Conservation (phyloP, 2,888 invertebrate species). For the Dioctria linearis region DNA sequence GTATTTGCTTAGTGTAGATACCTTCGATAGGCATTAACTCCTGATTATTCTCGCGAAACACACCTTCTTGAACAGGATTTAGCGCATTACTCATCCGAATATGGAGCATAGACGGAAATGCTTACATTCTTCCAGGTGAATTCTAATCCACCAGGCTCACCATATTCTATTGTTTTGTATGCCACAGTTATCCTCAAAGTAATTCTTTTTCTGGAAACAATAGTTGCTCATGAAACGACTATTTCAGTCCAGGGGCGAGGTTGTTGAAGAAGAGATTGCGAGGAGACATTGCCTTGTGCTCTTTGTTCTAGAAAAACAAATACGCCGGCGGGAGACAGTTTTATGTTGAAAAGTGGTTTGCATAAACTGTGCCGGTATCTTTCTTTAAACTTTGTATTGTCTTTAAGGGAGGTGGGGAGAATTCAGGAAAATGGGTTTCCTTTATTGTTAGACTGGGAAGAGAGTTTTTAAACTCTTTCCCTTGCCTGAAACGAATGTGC, state of each 20-base stretch:
- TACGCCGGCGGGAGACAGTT: conserved; percentile 49
- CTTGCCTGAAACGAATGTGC: conserved; percentile 14
- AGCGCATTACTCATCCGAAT: background rate
- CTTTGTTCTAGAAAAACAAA: conserved; percentile 46
- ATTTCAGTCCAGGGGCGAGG: conserved; percentile 27
- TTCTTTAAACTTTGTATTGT: conserved; percentile 41
- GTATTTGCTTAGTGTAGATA: conserved; percentile 1
- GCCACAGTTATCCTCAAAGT: conserved; percentile 42
- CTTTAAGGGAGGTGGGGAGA: background rate
- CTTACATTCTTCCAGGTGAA: conserved; percentile 43
- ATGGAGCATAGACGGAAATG: conserved; percentile 10
- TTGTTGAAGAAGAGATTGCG: conserved; percentile 32
- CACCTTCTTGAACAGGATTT: background rate
- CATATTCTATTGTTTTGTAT: conserved; percentile 23
- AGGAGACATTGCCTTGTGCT: conserved; percentile 38
- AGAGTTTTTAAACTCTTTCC: conserved; percentile 25
- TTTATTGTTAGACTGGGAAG: conserved; percentile 14
- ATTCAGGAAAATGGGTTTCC: conserved; percentile 26
- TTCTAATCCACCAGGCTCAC: conserved; percentile 35
- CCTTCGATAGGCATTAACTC: conserved; percentile 28
- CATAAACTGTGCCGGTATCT: conserved; percentile 49
- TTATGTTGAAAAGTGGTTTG: conserved; percentile 50
- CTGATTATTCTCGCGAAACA: conserved; percentile 15
- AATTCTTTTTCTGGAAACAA: conserved; percentile 30
- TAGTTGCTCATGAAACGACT: conserved; percentile 43